Base-by-base conservation (phyloP, 2,113 vertebrate genomes). In the Pomatostomus ruficeps region DNA sequence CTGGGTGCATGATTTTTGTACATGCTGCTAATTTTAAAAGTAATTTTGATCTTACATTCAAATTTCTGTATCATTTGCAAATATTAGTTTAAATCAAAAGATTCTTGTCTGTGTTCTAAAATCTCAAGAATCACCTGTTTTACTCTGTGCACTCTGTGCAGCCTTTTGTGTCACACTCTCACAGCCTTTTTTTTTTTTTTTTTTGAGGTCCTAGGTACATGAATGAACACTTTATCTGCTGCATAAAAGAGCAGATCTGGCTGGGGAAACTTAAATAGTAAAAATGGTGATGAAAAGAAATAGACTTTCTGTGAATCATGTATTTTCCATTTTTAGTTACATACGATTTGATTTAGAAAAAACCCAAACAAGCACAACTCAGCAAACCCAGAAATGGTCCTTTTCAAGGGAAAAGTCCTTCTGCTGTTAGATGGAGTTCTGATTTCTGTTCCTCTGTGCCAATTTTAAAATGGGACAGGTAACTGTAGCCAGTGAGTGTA, bases 351-450 rank as follows among this genome's bases (percentile, higher is more conserved):
- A 17, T 59, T 77, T 20, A 21, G 22, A 18, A 36, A 36, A 25
- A 66, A 48, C 6, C 0, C 18, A 62, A 70, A 9, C 4, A 33
- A 46, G 36, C 3, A 36, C 8, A 85, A 12, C 6, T 49, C 58
- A 71, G 48, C 17, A 68, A 92, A 45, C 4, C 3, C 40, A 61
- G 19, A 52, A 90, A 33, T n/a, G 0, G 0, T 36, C 2, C 1
- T 54, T 73, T 40, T 48, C 13, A 54, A 36, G 24, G n/a, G 16
- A 81, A 12, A 57, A 51, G 14, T n/a, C 6, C 10, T 63, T 75
- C 23, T 75, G 4, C 29, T 66, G 5, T 65, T 88, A 68, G 20
- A 7, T 33, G 20, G n/a, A 52, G 10, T 76, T 91, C 24, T 43
- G 22, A 7, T 63, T 63, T 28, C 22, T 49, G 20, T 63, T 66